Evolutionary conservation across 2,113 vertebrate species (phyloP).

Genomic region (Rana temporaria): DNA sequence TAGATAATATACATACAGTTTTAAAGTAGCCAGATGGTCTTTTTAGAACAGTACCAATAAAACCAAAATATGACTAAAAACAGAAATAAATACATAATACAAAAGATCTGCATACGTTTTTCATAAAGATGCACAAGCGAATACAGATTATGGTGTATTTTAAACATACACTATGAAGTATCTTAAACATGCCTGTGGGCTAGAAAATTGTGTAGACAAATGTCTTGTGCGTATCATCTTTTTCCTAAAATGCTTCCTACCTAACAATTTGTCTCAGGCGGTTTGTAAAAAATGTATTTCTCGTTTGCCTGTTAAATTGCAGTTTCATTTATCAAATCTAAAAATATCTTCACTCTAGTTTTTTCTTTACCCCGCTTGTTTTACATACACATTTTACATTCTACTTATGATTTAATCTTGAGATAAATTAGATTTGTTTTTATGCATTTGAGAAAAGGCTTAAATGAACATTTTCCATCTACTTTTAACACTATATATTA

Average conservation of each 20-base stretch:
- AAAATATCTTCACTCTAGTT: background rate
- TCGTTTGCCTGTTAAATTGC: background rate
- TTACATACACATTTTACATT: no score
- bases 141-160: conserved; percentile 37
- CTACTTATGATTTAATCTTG: no score
- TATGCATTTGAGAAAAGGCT: no score
- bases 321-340: conserved; percentile 6
- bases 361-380: background rate
- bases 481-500: no score
- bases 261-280: conserved; percentile 21
- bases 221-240: conserved; percentile 7
- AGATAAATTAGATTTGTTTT: no score
- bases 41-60: no score
- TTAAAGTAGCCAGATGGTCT: no score
- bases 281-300: conserved; percentile 8
- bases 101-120: conserved; percentile 13
- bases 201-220: conserved; percentile 44
- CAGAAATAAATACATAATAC: background rate
- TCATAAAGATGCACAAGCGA: conserved; percentile 58
- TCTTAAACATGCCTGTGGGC: conserved; percentile 16
- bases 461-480: no score
- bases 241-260: conserved; percentile 41
- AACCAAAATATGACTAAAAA: no score
- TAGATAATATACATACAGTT: no score
- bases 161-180: conserved; percentile 29